Conservation (phyloP, 2,888 invertebrate genomes). For the Blera fallax region DNA sequence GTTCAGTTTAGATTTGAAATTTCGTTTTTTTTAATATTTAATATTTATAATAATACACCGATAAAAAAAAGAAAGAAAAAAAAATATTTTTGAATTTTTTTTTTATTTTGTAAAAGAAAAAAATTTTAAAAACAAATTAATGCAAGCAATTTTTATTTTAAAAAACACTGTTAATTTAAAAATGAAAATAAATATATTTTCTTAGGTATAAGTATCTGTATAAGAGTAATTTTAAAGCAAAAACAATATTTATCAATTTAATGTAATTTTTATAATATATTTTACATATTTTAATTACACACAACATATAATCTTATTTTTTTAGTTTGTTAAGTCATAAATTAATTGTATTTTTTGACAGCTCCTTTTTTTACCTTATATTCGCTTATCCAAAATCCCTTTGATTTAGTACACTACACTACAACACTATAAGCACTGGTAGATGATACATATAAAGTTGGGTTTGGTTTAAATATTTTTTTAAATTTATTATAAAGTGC, state of each 20-base stretch:
- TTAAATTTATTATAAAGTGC: background rate
- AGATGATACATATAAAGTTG: conserved; percentile 2
- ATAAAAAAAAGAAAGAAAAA: conserved; percentile 4
- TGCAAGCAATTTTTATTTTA: conserved; percentile 14
- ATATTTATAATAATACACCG: conserved; percentile 37
- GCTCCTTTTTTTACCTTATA: conserved; percentile 1
- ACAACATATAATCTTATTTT: conserved; percentile 22
- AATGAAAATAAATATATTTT: conserved; percentile 24
- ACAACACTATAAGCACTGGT: conserved; percentile 22
- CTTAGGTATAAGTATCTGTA: conserved; percentile 27
- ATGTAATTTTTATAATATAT: conserved; percentile 49
- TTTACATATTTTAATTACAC: conserved; percentile 39
- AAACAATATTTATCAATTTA: conserved; percentile 44
- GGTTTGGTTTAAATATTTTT: conserved; percentile 4
- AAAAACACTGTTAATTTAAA: conserved; percentile 10
- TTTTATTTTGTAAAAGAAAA: conserved; percentile 9
- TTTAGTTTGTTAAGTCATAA: no score
- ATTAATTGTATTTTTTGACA: conserved; percentile 9
- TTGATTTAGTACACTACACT: conserved; percentile 2
- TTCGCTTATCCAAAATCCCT: background rate
- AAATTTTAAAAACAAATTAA: background rate
- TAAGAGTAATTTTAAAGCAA: conserved; percentile 19
- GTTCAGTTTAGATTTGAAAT: conserved; percentile 64
- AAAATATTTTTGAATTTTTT: background rate
- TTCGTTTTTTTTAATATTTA: conserved; percentile 31